These are phyloP conservation scores for Poeciliopsis presidionis DNA, from an alignment of 2,797 vertebrate species.

Conservation along the genomic window DNA sequence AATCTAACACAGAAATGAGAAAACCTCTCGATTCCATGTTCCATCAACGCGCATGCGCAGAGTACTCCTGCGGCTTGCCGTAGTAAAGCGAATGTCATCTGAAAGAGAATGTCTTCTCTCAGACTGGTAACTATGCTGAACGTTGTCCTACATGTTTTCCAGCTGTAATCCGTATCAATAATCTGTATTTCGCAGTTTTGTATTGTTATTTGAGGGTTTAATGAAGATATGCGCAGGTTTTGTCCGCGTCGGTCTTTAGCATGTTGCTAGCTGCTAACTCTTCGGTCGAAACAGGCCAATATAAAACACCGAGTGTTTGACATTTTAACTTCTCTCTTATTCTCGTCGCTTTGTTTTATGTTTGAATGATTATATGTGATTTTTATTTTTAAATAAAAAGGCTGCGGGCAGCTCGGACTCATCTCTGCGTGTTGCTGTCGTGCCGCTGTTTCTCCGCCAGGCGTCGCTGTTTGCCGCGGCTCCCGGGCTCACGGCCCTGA, in stretches of 20 bases:
- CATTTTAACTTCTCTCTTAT: neutral
- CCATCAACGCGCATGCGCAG: constrained; percentile 22
- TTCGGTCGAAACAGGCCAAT: neutral
- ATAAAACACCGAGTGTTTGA: neutral
- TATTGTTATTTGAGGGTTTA: neutral
- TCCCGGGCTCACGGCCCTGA: constrained; percentile 79
- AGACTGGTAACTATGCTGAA: constrained; percentile 58
- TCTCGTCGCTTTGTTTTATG: accelerated
- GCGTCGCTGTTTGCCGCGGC: constrained; percentile 79
- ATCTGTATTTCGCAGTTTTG: neutral
- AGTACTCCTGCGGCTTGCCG: constrained; percentile 32
- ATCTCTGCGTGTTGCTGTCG: neutral
- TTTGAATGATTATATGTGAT: no score
- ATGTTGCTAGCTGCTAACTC: constrained; percentile 29
- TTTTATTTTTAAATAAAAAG: neutral
- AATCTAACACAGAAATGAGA: neutral
- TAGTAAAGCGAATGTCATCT: constrained; percentile 44
- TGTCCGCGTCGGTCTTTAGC: constrained; percentile 38
- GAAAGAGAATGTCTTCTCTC: constrained; percentile 51
- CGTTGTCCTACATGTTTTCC: accelerated
- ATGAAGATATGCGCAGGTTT: neutral
- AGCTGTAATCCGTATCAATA: no score
- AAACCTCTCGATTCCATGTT: neutral
- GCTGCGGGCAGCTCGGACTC: accelerated
- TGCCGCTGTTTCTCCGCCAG: constrained; percentile 62